phyloP scores from a whole-genome alignment of 2,113 vertebrate genomes.

The Marmota flaviventris region DNA sequence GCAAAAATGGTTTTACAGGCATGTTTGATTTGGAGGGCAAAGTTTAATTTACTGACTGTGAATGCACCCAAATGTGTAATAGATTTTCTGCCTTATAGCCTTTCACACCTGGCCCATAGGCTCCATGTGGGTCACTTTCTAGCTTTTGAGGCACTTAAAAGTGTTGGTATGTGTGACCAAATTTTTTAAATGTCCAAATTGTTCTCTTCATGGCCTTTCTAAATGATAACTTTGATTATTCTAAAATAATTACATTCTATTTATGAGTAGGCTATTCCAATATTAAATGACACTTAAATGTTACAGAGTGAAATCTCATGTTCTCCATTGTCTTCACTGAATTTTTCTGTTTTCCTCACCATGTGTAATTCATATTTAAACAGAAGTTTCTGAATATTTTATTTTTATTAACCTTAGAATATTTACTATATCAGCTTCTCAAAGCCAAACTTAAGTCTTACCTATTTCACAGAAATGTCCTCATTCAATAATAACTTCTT shows the following conservation, averaged over 20 bases:
- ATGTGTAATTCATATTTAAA: not conserved
- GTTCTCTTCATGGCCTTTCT: not conserved
- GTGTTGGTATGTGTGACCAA: not conserved
- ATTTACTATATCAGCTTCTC: not conserved
- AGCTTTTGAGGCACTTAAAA: not conserved
- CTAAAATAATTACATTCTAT: not conserved
- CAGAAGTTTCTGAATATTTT: not conserved
- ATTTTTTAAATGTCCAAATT: not conserved
- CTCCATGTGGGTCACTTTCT: not conserved
- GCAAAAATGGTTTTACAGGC: not conserved
- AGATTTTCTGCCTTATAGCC: not conserved
- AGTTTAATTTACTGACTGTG: not conserved
- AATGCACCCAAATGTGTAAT: not conserved
- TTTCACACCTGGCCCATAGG: not conserved
- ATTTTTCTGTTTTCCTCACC: not conserved
- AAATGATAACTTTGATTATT: not conserved
- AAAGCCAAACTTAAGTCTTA: not conserved
- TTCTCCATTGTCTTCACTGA: not conserved
- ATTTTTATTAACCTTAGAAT: not conserved
- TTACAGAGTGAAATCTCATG: not conserved
- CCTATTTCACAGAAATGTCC: not conserved
- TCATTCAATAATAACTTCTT: not conserved
- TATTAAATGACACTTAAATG: not conserved
- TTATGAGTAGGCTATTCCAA: not conserved
- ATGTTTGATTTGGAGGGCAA: too few species aligned